Percentiles rank a stretch among this genome's conserved stretches.
Conservation (phyloP, 2,888 invertebrate species). For the Xestoiulus laeticollis region DNA sequence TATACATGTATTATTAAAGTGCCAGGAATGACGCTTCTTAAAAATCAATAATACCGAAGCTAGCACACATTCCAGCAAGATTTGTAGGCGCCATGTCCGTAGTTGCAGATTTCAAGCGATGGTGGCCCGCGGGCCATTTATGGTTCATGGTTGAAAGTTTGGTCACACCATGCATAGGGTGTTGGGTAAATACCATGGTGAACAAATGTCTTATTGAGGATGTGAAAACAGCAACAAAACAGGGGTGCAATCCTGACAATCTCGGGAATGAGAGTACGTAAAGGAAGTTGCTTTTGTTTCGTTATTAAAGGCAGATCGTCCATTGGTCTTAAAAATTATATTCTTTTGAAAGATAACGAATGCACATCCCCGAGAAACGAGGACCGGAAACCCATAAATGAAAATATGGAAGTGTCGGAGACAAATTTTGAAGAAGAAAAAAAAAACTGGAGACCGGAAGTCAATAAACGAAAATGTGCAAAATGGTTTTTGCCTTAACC, state of each 20-base stretch:
- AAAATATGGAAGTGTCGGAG: not conserved
- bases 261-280: not conserved
- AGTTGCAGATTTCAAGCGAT: no score
- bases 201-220: no score
- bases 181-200: no score
- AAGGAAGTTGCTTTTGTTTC: not conserved
- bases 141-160: no score
- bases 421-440: not conserved
- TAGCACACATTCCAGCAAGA: not conserved
- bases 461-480: not conserved
- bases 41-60: not conserved
- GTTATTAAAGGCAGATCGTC: not conserved
- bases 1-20: constrained; percentile 7
- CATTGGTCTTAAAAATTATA: not conserved
- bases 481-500: not conserved
- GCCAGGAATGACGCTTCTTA: not conserved
- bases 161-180: no score
- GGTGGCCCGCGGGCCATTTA: no score
- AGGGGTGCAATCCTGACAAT: no score
- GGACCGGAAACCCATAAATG: not conserved
- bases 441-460: not conserved
- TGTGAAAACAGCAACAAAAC: no score
- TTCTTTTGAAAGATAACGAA: not conserved
- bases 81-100: no score
- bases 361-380: not conserved